Evolutionary conservation across 2,113 vertebrate genomes (phyloP).

Genomic region (Otus sunia): DNA sequence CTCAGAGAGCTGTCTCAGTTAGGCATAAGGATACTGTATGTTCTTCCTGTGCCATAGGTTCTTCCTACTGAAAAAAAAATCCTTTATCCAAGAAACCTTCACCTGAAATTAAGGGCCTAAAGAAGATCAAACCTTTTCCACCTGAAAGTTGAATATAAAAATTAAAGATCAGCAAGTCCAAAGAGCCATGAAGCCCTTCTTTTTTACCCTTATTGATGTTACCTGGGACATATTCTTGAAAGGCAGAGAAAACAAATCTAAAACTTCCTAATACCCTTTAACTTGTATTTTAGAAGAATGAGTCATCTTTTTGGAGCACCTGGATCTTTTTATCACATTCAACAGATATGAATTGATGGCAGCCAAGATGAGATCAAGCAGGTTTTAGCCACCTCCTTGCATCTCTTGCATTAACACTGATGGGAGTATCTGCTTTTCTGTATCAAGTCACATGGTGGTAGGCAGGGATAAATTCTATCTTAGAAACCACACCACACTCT

Average conservation of each 20-base stretch:
- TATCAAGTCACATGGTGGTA: neutral
- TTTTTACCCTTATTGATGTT: neutral
- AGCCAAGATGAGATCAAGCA: neutral
- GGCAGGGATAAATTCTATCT: neutral
- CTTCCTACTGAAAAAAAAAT: neutral
- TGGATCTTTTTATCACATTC: neutral
- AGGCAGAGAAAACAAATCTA: neutral
- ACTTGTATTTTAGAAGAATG: neutral
- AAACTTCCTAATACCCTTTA: neutral
- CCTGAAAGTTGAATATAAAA: neutral
- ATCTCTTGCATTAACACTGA: neutral
- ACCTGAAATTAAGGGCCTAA: neutral
- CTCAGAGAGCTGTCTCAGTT: neutral
- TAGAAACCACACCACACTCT: neutral
- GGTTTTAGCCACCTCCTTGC: neutral
- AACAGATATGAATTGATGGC: neutral
- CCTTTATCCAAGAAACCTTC: neutral
- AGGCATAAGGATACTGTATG: neutral
- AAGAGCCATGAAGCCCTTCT: neutral
- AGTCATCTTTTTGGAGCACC: neutral
- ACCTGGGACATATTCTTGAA: neutral
- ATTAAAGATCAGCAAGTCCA: neutral
- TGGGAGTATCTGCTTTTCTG: neutral
- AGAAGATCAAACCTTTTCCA: neutral
- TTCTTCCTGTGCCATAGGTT: neutral